A percentile compares a stretch with the other conserved stretches of the same genome.
phyloP scores from a whole-genome alignment of 2,888 invertebrate genomes.

The Synergus umbraculus region DNA sequence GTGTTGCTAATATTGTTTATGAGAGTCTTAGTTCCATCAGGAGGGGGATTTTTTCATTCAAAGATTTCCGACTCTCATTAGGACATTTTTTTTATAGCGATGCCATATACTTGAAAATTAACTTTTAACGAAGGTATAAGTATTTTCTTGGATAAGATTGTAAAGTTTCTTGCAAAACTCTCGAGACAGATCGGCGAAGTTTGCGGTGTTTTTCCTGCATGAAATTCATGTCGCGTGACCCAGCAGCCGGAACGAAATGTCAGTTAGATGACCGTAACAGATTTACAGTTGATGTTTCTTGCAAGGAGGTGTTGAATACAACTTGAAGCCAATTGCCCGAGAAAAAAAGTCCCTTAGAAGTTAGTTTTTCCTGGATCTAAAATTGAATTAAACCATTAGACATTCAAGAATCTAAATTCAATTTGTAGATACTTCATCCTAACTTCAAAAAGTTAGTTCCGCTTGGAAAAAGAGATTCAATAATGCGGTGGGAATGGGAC shows the following conservation, averaged over 20 bases:
- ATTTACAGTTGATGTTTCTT: slow-evolving; percentile 32
- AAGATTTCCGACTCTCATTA: neutral
- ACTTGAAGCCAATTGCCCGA: neutral
- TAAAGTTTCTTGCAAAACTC: neutral
- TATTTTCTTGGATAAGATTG: neutral
- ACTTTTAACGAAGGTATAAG: too few relatives aligned
- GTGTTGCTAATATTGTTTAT: slow-evolving; percentile 20
- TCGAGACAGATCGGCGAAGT: neutral
- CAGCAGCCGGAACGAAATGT: slow-evolving; percentile 53
- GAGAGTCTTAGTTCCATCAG: neutral
- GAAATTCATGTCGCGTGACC: slow-evolving; percentile 54
- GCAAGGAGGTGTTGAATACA: slow-evolving; percentile 23
- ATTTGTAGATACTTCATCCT: neutral
- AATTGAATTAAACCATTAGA: too few relatives aligned
- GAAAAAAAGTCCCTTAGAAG: neutral
- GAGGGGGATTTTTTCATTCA: neutral
- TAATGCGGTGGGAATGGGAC: too few relatives aligned
- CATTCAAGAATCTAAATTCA: too few relatives aligned
- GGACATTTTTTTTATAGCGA: neutral
- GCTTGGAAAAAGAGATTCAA: too few relatives aligned
- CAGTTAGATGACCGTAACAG: slow-evolving; percentile 45
- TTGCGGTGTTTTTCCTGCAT: slow-evolving; percentile 26
- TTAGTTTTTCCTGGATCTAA: too few relatives aligned
- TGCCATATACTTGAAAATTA: neutral
- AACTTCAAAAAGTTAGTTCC: neutral